These are phyloP conservation scores for Bombus sylvicola DNA, from an alignment of 1,140 invertebrate genomes.

Conservation along the genomic window DNA sequence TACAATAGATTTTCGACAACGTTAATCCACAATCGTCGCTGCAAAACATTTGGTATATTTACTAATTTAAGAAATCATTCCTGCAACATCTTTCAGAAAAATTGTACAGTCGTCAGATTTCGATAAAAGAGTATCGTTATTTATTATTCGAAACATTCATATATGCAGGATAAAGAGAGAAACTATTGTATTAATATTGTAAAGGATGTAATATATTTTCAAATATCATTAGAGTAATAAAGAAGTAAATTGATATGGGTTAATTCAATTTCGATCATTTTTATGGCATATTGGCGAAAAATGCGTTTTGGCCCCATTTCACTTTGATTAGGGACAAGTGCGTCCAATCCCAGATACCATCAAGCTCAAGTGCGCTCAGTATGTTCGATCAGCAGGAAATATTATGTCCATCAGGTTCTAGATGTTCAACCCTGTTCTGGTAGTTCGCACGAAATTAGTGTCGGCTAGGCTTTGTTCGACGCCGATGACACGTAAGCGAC, in stretches of 20 bases:
- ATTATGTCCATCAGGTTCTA: conserved; percentile 73
- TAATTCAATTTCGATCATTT: background rate
- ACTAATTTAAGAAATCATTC: background rate
- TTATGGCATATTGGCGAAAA: background rate
- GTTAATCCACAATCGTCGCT: background rate
- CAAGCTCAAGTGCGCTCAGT: conserved; percentile 24
- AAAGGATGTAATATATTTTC: background rate
- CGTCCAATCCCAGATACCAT: conserved; percentile 62
- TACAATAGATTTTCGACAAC: background rate
- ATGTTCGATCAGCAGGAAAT: conserved; percentile 69
- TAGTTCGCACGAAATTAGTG: conserved; percentile 70
- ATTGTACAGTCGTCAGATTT: background rate
- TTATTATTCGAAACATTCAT: too few species aligned
- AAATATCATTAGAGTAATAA: background rate
- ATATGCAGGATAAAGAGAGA: background rate
- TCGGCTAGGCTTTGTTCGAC: conserved; percentile 58
- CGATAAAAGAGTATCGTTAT: too few species aligned
- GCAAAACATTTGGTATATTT: too few species aligned
- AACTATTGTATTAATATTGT: background rate
- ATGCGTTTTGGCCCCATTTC: conserved; percentile 41
- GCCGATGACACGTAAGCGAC: conserved; percentile 74
- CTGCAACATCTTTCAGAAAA: background rate
- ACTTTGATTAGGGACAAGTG: conserved; percentile 68
- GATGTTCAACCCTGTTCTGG: conserved; percentile 65
- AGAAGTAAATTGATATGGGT: background rate